These are phyloP conservation scores for Caradrina clavipalpis DNA, from an alignment of 2,888 invertebrate genomes.

Conservation along the genomic window DNA sequence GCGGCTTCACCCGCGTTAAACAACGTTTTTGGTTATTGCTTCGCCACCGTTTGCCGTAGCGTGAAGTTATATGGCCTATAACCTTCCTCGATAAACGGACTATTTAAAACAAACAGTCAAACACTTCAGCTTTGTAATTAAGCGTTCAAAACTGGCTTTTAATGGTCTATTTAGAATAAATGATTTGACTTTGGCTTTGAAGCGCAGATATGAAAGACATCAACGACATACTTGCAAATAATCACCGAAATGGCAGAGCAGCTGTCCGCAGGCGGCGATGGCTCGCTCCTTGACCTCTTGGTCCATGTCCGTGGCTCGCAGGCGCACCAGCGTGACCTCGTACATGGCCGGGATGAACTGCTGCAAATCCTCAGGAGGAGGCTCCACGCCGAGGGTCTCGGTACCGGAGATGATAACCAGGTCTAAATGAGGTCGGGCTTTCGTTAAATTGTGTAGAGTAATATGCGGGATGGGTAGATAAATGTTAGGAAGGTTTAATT, in stretches of 20 bases:
- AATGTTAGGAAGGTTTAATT: too few species aligned
- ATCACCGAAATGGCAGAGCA: constrained; percentile 98
- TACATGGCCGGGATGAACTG: constrained; percentile 96
- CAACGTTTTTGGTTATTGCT: too few species aligned
- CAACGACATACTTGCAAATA: constrained; percentile 90
- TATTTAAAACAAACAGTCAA: too few species aligned
- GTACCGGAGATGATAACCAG: constrained; percentile 67
- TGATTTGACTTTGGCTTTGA: too few species aligned
- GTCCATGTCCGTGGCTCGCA: constrained; percentile 99
- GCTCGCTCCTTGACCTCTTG: constrained; percentile 99
- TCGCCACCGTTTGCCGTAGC: too few species aligned
- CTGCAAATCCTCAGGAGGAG: constrained; percentile 94
- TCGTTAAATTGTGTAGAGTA: not conserved
- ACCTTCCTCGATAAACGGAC: too few species aligned
- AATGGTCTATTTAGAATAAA: too few species aligned
- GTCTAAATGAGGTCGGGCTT: constrained; percentile 61
- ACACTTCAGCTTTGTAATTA: too few species aligned
- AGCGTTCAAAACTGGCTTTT: too few species aligned
- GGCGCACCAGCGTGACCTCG: constrained; percentile 95
- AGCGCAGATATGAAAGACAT: not conserved
- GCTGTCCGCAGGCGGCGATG: constrained; percentile 98
- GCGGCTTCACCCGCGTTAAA: too few species aligned
- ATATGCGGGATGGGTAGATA: too few species aligned
- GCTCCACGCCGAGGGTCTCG: constrained; percentile 71
- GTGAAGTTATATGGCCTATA: too few species aligned